These are phyloP conservation scores for Deroplatys truncata DNA, from an alignment of 2,888 invertebrate species.

Conservation along the genomic window DNA sequence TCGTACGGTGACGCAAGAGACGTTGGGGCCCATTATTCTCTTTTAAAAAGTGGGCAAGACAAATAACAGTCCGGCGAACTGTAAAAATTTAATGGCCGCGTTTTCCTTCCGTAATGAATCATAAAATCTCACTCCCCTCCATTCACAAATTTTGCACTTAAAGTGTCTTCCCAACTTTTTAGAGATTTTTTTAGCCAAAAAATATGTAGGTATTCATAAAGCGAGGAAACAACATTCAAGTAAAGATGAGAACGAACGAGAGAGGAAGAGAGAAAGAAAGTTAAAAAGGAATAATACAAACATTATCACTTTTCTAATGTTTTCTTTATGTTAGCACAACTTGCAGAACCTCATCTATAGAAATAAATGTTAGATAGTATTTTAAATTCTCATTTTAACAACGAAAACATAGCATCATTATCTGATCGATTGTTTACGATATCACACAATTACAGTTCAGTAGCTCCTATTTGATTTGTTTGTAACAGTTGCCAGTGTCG, in stretches of 20 bases:
- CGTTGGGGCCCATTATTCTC: background rate
- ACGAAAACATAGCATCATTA: no score
- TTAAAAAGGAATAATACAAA: background rate
- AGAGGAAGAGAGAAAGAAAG: background rate
- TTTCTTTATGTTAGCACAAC: background rate
- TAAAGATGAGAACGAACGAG: background rate
- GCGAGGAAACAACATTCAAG: background rate
- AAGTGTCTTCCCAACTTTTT: background rate
- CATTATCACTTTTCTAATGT: background rate
- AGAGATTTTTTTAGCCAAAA: background rate
- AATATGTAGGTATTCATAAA: background rate
- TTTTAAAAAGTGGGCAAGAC: background rate
- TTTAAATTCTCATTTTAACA: no score
- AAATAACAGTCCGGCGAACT: constrained; percentile 21
- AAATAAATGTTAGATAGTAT: no score
- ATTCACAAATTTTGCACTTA: constrained; percentile 13
- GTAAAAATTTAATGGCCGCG: constrained; percentile 25
- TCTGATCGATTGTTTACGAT: no score
- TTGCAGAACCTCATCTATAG: no score
- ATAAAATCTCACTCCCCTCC: constrained; percentile 11
- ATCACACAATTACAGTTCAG: no score
- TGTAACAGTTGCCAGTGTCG: no score
- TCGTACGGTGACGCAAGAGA: background rate
- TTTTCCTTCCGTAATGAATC: constrained; percentile 15
- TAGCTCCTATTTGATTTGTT: no score